Base-by-base conservation (phyloP, 2,797 vertebrate genomes). In the Periophthalmus magnuspinnatus region DNA sequence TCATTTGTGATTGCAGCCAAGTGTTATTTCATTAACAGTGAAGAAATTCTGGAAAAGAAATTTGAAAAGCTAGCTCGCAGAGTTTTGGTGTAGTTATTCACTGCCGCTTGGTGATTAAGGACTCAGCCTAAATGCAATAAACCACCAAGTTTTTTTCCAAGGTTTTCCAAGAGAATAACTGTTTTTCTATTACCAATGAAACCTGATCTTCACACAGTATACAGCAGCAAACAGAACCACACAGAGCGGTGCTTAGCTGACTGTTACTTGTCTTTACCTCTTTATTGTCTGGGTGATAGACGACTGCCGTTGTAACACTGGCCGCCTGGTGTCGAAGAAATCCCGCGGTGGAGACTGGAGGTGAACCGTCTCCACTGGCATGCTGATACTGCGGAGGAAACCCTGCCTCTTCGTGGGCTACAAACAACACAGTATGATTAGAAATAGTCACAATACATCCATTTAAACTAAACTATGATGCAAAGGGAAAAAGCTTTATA, bases 271-370 rank as follows among this genome's bases (percentile, higher is more conserved):
- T 34, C 6, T 74, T 81, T 91, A 99, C 98, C 97, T 98, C 91
- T 94, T 96, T 86, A 99, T 99, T 84, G 96, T 98, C 91, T 99
- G 98, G 22, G 97, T 98, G 92, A 99, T 99, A 55, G 98, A 99
- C 8, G 93, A 95, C 92, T 98, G 98, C 14, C 96, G 94, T 72
- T 97, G 98, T 69, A 99, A 89, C 65, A 83, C 91, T 0, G 93
- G 92, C 74, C 96, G 93, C 52, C 96, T 88, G 74, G 94, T 87
- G 68, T 95, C 96, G 5, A 93, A 90, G 61, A 91, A 58, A 70
- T 94, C 93, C 0, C 90, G 91, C 3, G 90, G 93, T 0, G 96
- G 94, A 6, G 98, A 95, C 24, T 93, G 90, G 32, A 93, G 90
- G 3, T 94, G 95, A 65, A 90, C 92, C 5, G 92, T 93, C 88